Evolutionary conservation across 2,888 invertebrate genomes (phyloP), one percentile per base, ranked within the genome.

Genomic region (Thyatira batis): DNA sequence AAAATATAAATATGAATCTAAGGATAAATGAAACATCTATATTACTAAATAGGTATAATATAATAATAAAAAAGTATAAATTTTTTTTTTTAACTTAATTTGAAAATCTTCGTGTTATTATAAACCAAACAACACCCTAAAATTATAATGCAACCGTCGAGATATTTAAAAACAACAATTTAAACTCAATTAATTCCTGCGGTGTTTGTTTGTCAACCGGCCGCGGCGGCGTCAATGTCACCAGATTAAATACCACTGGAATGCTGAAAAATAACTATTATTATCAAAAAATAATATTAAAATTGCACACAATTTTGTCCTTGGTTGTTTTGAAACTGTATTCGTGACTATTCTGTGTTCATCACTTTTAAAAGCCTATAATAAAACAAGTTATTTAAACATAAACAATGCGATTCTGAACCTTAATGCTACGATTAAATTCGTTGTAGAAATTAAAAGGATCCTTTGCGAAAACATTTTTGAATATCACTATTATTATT

Each of bases 221-320:
- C 63, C 53, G 58, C 55, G 58, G 63, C 53, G 58, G 54, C 61
- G 53, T 67, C 80, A 80, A 80, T 80, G 79, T 80, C 78, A 76
- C 55, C 53, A 55, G 59, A 61, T 71, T 64, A 67, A 58, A 58
- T 45, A 53, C 58, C 53, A 55, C 60, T 53, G 57, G 60, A 66
- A 69, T 45, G 48, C 49, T 49, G 23, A 49, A 56, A 54, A 71
- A 79, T 76, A 58, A 76, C 76, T 62, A 60, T 76, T 56, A 73
- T 78, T 73, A 78, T 53, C 45, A 45, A 55, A 60, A 67, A 75
- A 80, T 74, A 65, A 64, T 78, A 63, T 73, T 72, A 76, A 69
- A 64, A 65, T 74, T 74, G 69, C 70, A 61, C 57, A 53, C 60
- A 60, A 52, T 46, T 28, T 8, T 56, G 78, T 67, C 79, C 80